A percentile compares a stretch with the other conserved stretches of the same genome.
phyloP scores from a whole-genome alignment of 2,888 invertebrate genomes.

The Panzeria rudis region DNA sequence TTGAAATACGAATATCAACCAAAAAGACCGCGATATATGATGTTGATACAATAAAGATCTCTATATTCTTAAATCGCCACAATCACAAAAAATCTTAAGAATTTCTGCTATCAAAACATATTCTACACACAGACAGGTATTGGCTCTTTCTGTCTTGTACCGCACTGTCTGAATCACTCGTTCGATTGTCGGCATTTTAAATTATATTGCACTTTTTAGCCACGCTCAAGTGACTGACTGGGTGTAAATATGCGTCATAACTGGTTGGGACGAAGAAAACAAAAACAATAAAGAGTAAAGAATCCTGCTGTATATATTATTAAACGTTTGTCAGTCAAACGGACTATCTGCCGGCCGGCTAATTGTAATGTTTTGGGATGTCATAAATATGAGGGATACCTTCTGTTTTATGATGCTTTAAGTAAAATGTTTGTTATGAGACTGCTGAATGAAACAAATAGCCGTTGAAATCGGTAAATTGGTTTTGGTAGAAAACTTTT shows the following conservation, averaged over 20 bases:
- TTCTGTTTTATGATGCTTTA: constrained; percentile 65
- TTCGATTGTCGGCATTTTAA: constrained; percentile 80
- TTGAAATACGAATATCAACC: constrained; percentile 22
- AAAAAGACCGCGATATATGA: constrained; percentile 33
- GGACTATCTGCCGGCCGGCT: constrained; percentile 55
- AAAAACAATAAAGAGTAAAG: constrained; percentile 23
- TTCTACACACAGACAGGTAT: constrained; percentile 10
- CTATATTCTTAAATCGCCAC: constrained; percentile 58
- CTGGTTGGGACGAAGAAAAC: constrained; percentile 57
- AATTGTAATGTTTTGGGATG: constrained; percentile 68
- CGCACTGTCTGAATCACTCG: constrained; percentile 75
- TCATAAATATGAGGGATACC: constrained; percentile 78
- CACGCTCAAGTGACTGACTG: constrained; percentile 74
- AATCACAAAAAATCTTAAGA: constrained; percentile 58
- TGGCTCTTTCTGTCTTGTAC: constrained; percentile 7
- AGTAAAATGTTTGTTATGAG: constrained; percentile 61
- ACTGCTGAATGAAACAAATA: constrained; percentile 70
- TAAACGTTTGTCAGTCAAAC: constrained; percentile 44
- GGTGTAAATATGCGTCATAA: constrained; percentile 62
- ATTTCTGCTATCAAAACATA: constrained; percentile 46
- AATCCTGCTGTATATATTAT: constrained; percentile 21
- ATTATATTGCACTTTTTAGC: constrained; percentile 82
- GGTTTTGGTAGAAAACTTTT: constrained; percentile 45
- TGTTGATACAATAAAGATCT: constrained; percentile 66
- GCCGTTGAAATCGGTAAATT: constrained; percentile 77